Percentiles rank a stretch among this genome's conserved stretches.
Conservation (phyloP, 2,797 vertebrate species). For the Falco biarmicus region DNA sequence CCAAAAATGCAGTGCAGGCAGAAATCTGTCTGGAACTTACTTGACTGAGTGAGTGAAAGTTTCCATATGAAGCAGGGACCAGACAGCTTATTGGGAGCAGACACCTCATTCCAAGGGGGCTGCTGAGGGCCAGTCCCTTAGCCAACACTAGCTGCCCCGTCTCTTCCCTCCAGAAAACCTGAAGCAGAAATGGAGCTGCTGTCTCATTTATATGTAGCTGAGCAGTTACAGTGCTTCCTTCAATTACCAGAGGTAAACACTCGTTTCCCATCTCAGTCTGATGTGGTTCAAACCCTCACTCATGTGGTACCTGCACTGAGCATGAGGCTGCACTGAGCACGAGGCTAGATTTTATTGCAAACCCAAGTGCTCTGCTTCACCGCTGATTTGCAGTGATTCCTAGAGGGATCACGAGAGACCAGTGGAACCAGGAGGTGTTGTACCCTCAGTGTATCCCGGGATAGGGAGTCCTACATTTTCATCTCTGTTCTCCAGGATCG, state of each 20-base stretch:
- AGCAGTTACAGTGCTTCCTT: neutral
- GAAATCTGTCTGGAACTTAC: neutral
- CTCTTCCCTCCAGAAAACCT: rapidly evolving
- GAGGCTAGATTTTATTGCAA: neutral
- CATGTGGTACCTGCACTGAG: neutral
- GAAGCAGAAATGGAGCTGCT: neutral
- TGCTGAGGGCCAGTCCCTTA: neutral
- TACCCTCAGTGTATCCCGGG: neutral
- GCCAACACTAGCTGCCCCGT: rapidly evolving
- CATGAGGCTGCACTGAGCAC: neutral
- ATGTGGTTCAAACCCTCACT: rapidly evolving
- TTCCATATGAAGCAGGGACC: neutral
- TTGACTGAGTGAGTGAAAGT: neutral
- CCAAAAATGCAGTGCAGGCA: neutral
- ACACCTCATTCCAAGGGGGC: neutral
- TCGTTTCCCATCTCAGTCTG: neutral
- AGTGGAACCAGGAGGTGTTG: neutral
- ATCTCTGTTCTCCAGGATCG: neutral
- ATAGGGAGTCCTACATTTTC: too few species aligned
- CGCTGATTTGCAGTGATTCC: neutral
- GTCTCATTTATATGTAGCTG: neutral
- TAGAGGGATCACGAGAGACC: neutral
- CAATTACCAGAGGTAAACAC: neutral
- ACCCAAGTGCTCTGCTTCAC: neutral
- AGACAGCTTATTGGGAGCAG: neutral